A percentile compares a stretch with the other conserved stretches of the same genome.
phyloP scores from a whole-genome alignment of 30 jellyfish, hydroid and myxozoan species.

The Rhopilema esculentum region DNA sequence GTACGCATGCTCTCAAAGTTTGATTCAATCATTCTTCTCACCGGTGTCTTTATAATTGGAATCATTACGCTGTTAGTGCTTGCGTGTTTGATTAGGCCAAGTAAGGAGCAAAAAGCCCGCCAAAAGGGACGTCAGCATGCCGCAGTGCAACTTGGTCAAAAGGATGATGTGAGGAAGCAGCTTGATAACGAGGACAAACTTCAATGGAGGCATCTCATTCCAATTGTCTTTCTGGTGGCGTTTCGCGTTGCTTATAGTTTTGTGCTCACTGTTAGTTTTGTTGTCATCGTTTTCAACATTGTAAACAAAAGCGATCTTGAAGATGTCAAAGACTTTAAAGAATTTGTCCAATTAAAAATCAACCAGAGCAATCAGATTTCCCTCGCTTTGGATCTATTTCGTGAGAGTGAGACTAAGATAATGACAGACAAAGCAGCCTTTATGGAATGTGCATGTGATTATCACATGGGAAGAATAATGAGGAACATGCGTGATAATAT shows the following conservation, averaged over 20 bases:
- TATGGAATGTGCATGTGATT: slow-evolving; percentile 68
- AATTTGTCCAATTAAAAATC: slow-evolving; percentile 26
- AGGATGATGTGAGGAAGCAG: slow-evolving; percentile 17
- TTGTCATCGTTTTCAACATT: slow-evolving; percentile 15
- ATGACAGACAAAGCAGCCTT: slow-evolving; percentile 67
- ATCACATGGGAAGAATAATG: slow-evolving; percentile 54
- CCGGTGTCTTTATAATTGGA: slow-evolving; percentile 37
- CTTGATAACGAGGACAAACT: slow-evolving; percentile 34
- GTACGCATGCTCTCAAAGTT: slow-evolving; percentile 19
- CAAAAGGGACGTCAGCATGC: slow-evolving; percentile 29
- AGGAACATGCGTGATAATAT: slow-evolving; percentile 62
- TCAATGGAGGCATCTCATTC: slow-evolving; percentile 24
- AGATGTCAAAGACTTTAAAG: slow-evolving; percentile 19
- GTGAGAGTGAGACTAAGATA: slow-evolving; percentile 55
- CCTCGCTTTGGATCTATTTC: slow-evolving; percentile 69
- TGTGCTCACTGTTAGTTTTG: slow-evolving; percentile 35
- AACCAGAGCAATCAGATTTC: slow-evolving; percentile 56
- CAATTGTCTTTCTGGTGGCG: slow-evolving; percentile 47
- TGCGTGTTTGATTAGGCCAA: slow-evolving; percentile 40
- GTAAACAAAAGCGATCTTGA: slow-evolving; percentile 28
- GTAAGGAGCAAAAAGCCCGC: background rate
- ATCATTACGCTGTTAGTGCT: slow-evolving; percentile 20
- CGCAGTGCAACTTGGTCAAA: slow-evolving; percentile 24
- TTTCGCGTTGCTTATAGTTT: slow-evolving; percentile 65
- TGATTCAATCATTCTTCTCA: slow-evolving; percentile 29